Evolutionary conservation across 2,888 invertebrate species (phyloP).

Genomic region (Clunio marinus): DNA sequence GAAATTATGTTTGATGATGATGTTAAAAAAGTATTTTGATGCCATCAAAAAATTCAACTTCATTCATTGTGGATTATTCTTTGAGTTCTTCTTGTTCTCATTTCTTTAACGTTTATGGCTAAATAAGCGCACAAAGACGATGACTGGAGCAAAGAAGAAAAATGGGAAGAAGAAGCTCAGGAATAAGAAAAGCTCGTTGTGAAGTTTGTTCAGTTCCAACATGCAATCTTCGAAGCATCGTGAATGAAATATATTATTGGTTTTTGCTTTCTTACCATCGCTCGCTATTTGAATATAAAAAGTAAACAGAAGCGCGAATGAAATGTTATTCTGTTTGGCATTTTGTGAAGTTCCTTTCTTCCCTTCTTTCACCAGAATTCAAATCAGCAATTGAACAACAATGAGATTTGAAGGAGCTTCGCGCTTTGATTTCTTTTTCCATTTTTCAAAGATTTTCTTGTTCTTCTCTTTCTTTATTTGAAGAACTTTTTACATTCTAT

Average conservation of each 20-base stretch:
- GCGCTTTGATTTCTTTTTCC: conserved; percentile 24
- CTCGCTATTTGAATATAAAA: conserved; percentile 7
- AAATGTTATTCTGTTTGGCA: conserved; percentile 22
- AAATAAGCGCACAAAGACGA: conserved; percentile 10
- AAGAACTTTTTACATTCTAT: background rate
- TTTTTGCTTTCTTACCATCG: background rate
- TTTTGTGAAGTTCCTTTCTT: conserved; percentile 6
- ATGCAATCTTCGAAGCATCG: background rate
- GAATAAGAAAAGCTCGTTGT: background rate
- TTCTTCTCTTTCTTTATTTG: background rate
- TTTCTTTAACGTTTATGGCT: background rate
- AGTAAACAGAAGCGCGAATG: conserved; percentile 10
- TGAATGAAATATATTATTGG: conserved; percentile 15
- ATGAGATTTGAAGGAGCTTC: conserved; percentile 11
- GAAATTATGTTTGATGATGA: no score
- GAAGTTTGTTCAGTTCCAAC: background rate
- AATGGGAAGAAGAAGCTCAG: background rate
- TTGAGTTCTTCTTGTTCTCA: background rate
- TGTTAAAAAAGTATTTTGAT: no score
- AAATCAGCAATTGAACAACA: conserved; percentile 6
- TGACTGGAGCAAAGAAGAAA: background rate
- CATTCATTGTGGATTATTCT: no score
- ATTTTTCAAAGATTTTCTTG: no score
- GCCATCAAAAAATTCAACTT: no score
- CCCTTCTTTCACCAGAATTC: background rate